These are phyloP conservation scores for Leptinotarsa peninsularis DNA, from an alignment of 2,888 invertebrate genomes.

Conservation along the genomic window DNA sequence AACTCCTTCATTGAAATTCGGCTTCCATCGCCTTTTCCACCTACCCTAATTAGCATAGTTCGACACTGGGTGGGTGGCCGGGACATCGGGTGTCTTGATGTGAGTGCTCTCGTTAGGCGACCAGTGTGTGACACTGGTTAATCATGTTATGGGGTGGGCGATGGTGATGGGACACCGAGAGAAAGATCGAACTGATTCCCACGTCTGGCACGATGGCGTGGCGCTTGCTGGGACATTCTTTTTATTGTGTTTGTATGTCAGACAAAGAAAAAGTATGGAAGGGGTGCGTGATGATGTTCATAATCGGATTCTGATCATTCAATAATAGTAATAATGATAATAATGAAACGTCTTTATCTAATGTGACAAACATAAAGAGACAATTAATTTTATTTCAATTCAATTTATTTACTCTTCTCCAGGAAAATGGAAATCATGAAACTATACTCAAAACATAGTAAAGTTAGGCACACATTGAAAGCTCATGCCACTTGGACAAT, in stretches of 20 bases:
- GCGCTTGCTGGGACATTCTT: background rate
- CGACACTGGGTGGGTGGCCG: slow-evolving; percentile 50
- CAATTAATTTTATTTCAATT: too few relatives aligned
- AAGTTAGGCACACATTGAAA: too few relatives aligned
- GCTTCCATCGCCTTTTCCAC: slow-evolving; percentile 9
- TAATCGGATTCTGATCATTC: background rate
- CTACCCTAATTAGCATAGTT: slow-evolving; percentile 21
- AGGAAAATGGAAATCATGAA: too few relatives aligned
- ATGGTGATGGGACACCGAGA: slow-evolving; percentile 15
- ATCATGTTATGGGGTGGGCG: slow-evolving; percentile 52
- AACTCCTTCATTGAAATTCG: slow-evolving; percentile 9
- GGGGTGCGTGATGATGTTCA: background rate
- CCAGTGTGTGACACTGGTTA: slow-evolving; percentile 53
- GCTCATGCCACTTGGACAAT: too few relatives aligned
- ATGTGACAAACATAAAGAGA: too few relatives aligned
- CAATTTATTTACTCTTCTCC: too few relatives aligned
- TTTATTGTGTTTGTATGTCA: slow-evolving; percentile 19
- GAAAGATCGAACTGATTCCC: slow-evolving; percentile 19
- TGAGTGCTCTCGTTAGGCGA: slow-evolving; percentile 53
- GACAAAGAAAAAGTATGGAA: background rate
- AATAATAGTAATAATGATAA: background rate
- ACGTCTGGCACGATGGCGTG: slow-evolving; percentile 7
- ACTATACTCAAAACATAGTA: too few relatives aligned
- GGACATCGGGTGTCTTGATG: slow-evolving; percentile 50
- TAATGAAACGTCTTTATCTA: background rate